Percentiles rank a stretch among this genome's conserved stretches.
Conservation (phyloP, 2,113 vertebrate genomes). For the Salminus brasiliensis region DNA sequence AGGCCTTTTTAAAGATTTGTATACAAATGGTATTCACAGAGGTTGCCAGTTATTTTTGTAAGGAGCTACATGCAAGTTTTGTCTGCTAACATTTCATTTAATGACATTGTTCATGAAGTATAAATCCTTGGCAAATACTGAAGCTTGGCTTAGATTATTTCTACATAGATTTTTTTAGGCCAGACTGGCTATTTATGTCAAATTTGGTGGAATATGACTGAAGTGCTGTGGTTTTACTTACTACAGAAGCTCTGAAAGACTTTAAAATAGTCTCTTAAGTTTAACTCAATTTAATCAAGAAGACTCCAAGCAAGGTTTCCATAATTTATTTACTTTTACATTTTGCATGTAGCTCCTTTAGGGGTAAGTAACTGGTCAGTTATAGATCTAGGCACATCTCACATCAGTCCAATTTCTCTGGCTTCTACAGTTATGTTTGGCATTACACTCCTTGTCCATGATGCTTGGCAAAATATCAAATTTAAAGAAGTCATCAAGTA, state of each 20-base stretch:
- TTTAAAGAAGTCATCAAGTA: not conserved
- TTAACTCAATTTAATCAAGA: not conserved
- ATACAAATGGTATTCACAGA: not conserved
- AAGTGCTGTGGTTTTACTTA: not conserved
- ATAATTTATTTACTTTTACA: not conserved
- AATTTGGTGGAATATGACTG: not conserved
- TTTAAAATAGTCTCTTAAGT: not conserved
- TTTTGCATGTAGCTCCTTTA: conserved; percentile 7
- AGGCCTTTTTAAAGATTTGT: conserved; percentile 12
- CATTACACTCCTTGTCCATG: not conserved
- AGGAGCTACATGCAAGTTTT: conserved; percentile 14
- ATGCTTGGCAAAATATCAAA: not conserved
- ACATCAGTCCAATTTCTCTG: not conserved
- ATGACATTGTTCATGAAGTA: not conserved
- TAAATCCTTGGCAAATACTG: not conserved
- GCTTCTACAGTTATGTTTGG: not conserved
- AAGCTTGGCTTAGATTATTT: not conserved
- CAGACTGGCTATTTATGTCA: not conserved
- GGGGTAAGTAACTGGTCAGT: not conserved
- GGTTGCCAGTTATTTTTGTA: not conserved
- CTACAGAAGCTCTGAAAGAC: not conserved
- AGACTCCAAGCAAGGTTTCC: not conserved
- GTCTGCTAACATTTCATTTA: not conserved
- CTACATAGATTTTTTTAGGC: not conserved
- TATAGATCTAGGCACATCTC: not conserved